Conservation (phyloP, 2,113 vertebrate genomes). For the Syrrhaptes paradoxus region DNA sequence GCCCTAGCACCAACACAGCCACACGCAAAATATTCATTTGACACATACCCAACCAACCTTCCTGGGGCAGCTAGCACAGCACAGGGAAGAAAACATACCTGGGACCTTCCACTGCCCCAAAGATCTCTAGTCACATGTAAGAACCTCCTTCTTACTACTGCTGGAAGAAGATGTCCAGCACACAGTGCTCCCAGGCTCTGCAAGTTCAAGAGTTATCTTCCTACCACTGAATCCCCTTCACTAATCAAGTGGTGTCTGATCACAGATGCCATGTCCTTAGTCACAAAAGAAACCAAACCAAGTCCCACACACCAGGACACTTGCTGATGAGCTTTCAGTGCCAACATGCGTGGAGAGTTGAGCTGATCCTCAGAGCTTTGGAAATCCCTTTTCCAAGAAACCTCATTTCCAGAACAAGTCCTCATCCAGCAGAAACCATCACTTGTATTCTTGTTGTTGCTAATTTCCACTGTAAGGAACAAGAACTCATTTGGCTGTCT, state of each 20-base stretch:
- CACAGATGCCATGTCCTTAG: not conserved
- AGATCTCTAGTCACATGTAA: accelerated
- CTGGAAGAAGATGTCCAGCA: not conserved
- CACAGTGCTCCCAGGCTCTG: not conserved
- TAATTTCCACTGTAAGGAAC: not conserved
- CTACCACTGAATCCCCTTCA: not conserved
- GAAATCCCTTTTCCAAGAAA: not conserved
- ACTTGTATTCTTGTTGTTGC: not conserved
- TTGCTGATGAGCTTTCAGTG: not conserved
- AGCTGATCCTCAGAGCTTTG: not conserved
- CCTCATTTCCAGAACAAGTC: not conserved
- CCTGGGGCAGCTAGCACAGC: not conserved
- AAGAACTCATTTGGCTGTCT: not conserved
- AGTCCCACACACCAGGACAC: not conserved
- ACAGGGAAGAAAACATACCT: not conserved
- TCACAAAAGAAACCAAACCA: not conserved
- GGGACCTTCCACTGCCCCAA: not conserved
- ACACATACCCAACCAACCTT: not conserved
- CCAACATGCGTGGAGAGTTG: accelerated
- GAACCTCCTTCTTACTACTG: not conserved
- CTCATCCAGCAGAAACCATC: not conserved
- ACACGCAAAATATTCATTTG: not conserved
- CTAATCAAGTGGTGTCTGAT: not conserved
- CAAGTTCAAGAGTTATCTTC: not conserved
- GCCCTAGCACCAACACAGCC: not conserved